phyloP scores from a whole-genome alignment of 2,888 invertebrate genomes.

The Drosophila engyochracea region DNA sequence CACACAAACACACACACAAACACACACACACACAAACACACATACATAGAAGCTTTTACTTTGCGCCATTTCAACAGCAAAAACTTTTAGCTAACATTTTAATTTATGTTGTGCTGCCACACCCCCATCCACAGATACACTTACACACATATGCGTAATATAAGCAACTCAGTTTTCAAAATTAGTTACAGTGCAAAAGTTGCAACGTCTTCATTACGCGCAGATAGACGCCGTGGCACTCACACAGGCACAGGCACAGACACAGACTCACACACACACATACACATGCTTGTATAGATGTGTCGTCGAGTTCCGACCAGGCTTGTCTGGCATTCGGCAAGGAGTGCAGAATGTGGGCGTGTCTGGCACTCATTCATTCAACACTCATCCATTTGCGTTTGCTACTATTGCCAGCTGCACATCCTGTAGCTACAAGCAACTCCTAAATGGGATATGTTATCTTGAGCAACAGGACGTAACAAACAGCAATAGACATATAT shows the following conservation, averaged over 20 bases:
- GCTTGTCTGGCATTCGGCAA: slow-evolving; percentile 40
- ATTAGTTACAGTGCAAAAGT: slow-evolving; percentile 72
- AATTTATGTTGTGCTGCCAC: slow-evolving; percentile 69
- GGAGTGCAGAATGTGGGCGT: slow-evolving; percentile 26
- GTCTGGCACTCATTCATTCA: slow-evolving; percentile 22
- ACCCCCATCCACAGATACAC: slow-evolving; percentile 9
- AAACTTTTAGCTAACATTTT: slow-evolving; percentile 77
- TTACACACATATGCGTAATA: slow-evolving; percentile 9
- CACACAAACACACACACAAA: neutral
- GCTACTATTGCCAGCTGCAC: neutral
- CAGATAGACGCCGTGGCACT: slow-evolving; percentile 49
- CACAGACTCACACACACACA: slow-evolving; percentile 4
- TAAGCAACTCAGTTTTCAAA: slow-evolving; percentile 57
- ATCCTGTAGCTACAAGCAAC: slow-evolving; percentile 4
- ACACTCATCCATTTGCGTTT: slow-evolving; percentile 16
- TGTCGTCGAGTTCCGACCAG: slow-evolving; percentile 36
- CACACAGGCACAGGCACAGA: slow-evolving; percentile 2
- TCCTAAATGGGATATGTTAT: neutral
- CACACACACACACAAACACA: slow-evolving; percentile 5
- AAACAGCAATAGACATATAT: neutral
- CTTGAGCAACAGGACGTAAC: neutral
- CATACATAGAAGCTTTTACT: slow-evolving; percentile 16
- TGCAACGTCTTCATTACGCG: slow-evolving; percentile 74
- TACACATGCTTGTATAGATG: slow-evolving; percentile 3
- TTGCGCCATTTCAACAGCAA: slow-evolving; percentile 68